Base-by-base conservation (phyloP, 1,140 invertebrate species). In the Melanaphis sacchari region DNA sequence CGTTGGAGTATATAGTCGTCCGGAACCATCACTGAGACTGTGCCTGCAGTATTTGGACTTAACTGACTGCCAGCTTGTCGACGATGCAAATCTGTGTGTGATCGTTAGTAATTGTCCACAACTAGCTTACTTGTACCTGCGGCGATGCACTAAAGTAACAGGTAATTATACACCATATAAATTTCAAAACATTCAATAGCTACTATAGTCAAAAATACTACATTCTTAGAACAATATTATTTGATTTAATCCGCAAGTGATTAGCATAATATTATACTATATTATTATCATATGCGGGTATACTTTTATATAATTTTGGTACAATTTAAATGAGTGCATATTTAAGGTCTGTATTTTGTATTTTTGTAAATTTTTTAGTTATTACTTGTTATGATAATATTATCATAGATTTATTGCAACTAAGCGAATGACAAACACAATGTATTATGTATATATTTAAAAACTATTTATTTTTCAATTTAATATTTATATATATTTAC, bases 101-200 rank as follows among this genome's bases (percentile, higher is more conserved):
- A 97, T 98, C 59, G 97, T 98, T 2, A 96, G 97, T 76, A 98
- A 98, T 93, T 99, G 98, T 95, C 97, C 98, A 4, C 97, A 98
- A 94, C 96, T 99, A 76, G 96, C 97, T 93, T 98, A 97, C 95
- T 96, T 99, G n/a, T 99, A 98, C 95, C 96, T 99, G 38, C 96
- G 98, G 94, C 96, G 98, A 94, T 99, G 98, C 95, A 96, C 97
- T 94, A 97, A 97, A 95, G 97, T 98, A 93, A 98, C 98, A 95
- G 97, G 97, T 97, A 95, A 91, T 76, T 6, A 76, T 36, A 49
- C 24, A 84, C 49, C 8, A 24, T 3, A 15, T 11, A 38, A 22
- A 38, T 38, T n/a, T 46, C n/a, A 87, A 87, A 82, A 82, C 36
- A 82, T 87, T 87, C 26, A 87, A 85, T 43, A 66, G 11, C 4